Evolutionary conservation across 2,888 invertebrate species (phyloP).

Genomic region (Dermolepida albohirtum): DNA sequence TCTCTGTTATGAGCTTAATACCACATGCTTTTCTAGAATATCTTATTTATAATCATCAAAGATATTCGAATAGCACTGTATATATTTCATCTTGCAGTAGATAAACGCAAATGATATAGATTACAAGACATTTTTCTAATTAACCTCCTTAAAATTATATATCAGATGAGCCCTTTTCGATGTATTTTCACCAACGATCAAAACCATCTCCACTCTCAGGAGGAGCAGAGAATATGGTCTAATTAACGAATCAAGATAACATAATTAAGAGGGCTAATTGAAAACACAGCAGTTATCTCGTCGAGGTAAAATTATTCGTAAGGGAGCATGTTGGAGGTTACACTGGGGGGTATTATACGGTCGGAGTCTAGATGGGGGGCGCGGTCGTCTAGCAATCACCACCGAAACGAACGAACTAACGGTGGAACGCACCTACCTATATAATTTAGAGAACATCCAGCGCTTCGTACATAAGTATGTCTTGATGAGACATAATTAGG

Average conservation of each 20-base stretch:
- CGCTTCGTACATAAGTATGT: constrained; percentile 55
- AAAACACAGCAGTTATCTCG: constrained; percentile 61
- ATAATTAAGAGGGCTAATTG: constrained; percentile 60
- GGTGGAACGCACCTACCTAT: constrained; percentile 50
- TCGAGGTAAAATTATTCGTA: constrained; percentile 56
- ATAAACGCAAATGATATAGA: too few species aligned
- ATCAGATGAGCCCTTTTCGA: too few species aligned
- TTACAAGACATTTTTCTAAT: too few species aligned
- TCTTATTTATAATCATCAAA: too few species aligned
- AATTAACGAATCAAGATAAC: constrained; percentile 55
- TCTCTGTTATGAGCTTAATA: too few species aligned
- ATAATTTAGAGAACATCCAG: constrained; percentile 59
- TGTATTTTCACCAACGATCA: too few species aligned
- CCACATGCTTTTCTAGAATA: too few species aligned
- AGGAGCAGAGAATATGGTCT: constrained; percentile 19
- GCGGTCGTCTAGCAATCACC: constrained; percentile 31
- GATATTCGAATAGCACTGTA: too few species aligned
- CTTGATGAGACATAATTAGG: constrained; percentile 61
- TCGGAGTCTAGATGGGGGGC: constrained; percentile 13
- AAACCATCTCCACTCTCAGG: too few species aligned
- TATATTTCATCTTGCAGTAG: too few species aligned
- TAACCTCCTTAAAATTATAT: too few species aligned
- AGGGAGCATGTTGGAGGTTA: too few species aligned
- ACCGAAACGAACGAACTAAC: constrained; percentile 15
- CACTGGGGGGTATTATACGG: background rate